phyloP scores from a whole-genome alignment of 53 echinoderm and acorn worm species.

The Glandiceps talaboti region DNA sequence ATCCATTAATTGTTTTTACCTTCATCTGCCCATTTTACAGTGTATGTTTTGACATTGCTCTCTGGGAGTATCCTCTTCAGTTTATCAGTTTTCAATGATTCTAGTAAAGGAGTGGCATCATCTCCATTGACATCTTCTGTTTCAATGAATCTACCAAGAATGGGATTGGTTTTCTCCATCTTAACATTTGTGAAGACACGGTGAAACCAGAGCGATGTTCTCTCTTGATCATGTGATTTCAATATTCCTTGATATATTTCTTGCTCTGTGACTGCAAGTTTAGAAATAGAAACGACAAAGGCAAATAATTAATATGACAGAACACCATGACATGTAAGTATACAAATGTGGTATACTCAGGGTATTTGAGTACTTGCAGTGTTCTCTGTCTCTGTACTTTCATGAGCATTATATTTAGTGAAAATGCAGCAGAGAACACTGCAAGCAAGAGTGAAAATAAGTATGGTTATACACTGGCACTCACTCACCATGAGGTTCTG shows the following conservation, averaged over 20 bases:
- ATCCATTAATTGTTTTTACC: neutral
- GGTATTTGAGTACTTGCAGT: no score
- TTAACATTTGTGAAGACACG: constrained; percentile 47
- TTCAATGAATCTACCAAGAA: constrained; percentile 27
- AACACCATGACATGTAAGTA: no score
- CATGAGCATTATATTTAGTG: no score
- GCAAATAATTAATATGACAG: no score
- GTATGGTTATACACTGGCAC: no score
- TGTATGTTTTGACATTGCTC: neutral
- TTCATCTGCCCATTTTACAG: neutral
- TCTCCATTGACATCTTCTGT: constrained; percentile 9
- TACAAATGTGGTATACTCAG: no score
- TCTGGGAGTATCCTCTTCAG: neutral
- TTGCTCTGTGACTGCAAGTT: constrained; percentile 70
- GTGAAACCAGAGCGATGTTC: constrained; percentile 41
- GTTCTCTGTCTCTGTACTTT: no score
- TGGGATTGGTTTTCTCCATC: constrained; percentile 22
- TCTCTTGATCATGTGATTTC: constrained; percentile 37
- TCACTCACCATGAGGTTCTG: no score
- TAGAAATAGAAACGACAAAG: no score
- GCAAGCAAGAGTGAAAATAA: no score
- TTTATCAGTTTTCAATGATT: constrained; percentile 24
- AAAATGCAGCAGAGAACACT: no score
- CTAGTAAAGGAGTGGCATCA: constrained; percentile 28
- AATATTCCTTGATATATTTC: constrained; percentile 53